These are phyloP conservation scores for Porites rus DNA, from an alignment of 92 coral and sea anemone species.

Conservation along the genomic window DNA sequence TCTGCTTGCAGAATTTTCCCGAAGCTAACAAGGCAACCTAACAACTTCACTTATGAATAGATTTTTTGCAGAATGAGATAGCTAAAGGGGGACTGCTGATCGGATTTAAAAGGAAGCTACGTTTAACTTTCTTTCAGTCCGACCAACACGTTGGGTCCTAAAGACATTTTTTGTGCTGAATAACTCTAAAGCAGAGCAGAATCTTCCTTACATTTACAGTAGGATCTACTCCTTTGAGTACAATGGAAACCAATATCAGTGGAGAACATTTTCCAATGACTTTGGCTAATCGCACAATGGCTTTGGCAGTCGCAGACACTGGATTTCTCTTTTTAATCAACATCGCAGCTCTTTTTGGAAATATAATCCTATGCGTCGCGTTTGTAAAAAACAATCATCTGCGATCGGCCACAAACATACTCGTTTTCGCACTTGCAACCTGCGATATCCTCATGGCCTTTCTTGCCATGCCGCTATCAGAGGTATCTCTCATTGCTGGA, in stretches of 20 bases:
- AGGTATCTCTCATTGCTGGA: conserved; percentile 56
- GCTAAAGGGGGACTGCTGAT: not conserved
- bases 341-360: conserved; percentile 68
- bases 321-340: conserved; percentile 60
- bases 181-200: not conserved
- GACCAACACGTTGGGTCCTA: not conserved
- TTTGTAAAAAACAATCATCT: conserved; percentile 62
- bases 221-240: not conserved
- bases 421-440: conserved; percentile 66
- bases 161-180: not conserved
- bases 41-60: not conserved
- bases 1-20: conserved; percentile 8
- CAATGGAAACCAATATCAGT: conserved; percentile 27
- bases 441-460: conserved; percentile 75
- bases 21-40: not conserved
- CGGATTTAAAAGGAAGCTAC: not conserved
- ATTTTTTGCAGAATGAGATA: not conserved
- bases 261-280: conserved; percentile 27
- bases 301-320: conserved; percentile 44
- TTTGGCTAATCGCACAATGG: conserved; percentile 41
- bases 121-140: not conserved
- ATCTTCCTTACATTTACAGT: not conserved
- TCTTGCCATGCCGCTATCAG: conserved; percentile 80
- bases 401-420: conserved; percentile 76
- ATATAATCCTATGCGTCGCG: conserved; percentile 68